Conservation (phyloP, 2,113 vertebrate genomes). For the Lampris incognitus region DNA sequence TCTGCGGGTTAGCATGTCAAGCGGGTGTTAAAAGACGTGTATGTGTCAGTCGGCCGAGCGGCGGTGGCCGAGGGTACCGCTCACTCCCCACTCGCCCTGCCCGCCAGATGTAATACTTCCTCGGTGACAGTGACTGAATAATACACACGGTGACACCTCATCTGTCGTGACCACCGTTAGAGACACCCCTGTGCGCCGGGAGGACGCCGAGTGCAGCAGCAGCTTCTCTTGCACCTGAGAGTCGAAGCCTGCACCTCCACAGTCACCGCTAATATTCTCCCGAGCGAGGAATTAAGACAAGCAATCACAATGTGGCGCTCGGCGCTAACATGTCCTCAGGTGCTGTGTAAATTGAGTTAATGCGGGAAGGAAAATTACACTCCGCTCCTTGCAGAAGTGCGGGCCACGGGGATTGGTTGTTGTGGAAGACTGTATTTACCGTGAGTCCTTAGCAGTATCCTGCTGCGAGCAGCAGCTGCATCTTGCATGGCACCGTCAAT, state of each 20-base stretch:
- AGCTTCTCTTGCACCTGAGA: slow-evolving; percentile 13
- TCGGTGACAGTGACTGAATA: slow-evolving; percentile 16
- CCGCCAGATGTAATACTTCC: slow-evolving; percentile 42
- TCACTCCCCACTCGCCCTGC: slow-evolving; percentile 44
- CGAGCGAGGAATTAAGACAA: slow-evolving; percentile 55
- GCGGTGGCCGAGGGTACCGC: slow-evolving; percentile 51
- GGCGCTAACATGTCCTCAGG: slow-evolving; percentile 67
- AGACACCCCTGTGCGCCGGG: slow-evolving; percentile 19
- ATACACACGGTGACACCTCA: slow-evolving; percentile 54
- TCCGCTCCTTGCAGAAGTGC: slow-evolving; percentile 48
- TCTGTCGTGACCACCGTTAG: slow-evolving; percentile 26
- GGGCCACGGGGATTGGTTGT: slow-evolving; percentile 47
- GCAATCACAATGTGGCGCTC: slow-evolving; percentile 44
- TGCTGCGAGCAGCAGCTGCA: slow-evolving; percentile 61
- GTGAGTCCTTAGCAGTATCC: slow-evolving; percentile 56
- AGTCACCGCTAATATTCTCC: slow-evolving; percentile 38
- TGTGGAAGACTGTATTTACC: slow-evolving; percentile 74
- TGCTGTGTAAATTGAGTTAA: slow-evolving; percentile 70
- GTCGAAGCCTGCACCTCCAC: slow-evolving; percentile 8
- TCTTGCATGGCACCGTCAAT: slow-evolving; percentile 63
- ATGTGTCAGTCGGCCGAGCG: slow-evolving; percentile 63
- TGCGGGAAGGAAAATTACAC: slow-evolving; percentile 65
- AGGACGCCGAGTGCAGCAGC: slow-evolving; percentile 25
- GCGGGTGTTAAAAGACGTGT: slow-evolving; percentile 61
- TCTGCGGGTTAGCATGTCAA: slow-evolving; percentile 68